Conservation (phyloP, 2,888 invertebrate genomes). For the Neria commutata region DNA sequence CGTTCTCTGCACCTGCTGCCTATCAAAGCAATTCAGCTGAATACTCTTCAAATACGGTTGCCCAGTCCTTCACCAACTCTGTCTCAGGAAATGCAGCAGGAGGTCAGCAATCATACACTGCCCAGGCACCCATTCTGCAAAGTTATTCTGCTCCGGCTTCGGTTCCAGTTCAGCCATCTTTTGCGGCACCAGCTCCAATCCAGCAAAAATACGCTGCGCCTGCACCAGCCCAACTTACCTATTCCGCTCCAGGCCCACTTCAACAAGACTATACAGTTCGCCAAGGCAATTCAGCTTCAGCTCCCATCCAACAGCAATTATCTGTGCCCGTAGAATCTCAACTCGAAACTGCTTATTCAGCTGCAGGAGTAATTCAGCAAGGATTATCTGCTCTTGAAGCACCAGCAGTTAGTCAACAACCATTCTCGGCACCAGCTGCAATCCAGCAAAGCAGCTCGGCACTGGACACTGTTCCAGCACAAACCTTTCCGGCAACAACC, state of each 20-base stretch:
- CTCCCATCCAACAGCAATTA: no score
- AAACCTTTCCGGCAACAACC: constrained; percentile 26
- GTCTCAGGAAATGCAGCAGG: no score
- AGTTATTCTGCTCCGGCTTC: background rate
- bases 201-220: constrained; percentile 13
- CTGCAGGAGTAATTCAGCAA: constrained; percentile 13
- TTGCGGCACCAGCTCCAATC: background rate
- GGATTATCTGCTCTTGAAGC: constrained; percentile 17
- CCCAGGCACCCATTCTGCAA: background rate
- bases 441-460: constrained; percentile 15
- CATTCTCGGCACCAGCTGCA: constrained; percentile 24
- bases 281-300: no score
- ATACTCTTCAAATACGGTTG: no score
- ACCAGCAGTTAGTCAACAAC: no score
- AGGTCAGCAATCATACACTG: background rate
- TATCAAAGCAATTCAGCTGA: no score
- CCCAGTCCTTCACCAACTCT: background rate
- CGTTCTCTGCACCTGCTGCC: constrained; percentile 9
- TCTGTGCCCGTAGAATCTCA: no score
- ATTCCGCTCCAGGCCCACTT: background rate
- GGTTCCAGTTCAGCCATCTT: background rate
- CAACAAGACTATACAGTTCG: no score
- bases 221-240: constrained; percentile 5
- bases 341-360: no score
- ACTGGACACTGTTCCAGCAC: constrained; percentile 16